Conservation (phyloP, 2,888 invertebrate genomes). For the Pantelozetes paolii region DNA sequence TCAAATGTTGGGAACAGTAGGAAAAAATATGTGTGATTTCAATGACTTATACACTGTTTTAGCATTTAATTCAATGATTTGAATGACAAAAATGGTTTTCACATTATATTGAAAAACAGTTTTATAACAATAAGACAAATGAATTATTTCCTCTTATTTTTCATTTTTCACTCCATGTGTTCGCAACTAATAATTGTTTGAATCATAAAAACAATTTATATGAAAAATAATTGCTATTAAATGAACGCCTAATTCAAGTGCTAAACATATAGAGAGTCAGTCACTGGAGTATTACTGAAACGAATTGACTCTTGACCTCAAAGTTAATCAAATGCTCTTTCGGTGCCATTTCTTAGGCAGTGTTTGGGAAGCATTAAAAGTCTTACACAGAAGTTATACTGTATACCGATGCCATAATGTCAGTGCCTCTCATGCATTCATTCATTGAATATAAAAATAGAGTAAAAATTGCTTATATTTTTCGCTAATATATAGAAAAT, state of each 20-base stretch:
- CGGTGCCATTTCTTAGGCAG: too few species aligned
- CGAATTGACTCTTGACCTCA: constrained; percentile 20
- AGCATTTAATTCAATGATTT: too few species aligned
- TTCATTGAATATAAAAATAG: constrained; percentile 11
- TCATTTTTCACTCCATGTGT: neutral
- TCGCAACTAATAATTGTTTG: neutral
- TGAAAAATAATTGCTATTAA: constrained; percentile 10
- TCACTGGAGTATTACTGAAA: neutral
- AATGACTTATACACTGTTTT: neutral
- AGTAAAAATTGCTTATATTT: neutral
- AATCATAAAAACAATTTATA: neutral
- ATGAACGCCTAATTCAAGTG: neutral
- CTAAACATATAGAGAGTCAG: neutral
- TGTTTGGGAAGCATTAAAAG: too few species aligned
- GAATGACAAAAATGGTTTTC: too few species aligned
- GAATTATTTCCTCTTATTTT: constrained; percentile 10
- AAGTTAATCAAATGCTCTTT: neutral
- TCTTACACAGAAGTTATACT: too few species aligned
- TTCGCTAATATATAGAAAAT: neutral
- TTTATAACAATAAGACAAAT: too few species aligned
- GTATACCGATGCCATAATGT: neutral
- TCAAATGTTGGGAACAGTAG: neutral
- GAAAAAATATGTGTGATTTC: constrained; percentile 7
- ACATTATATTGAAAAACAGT: too few species aligned
- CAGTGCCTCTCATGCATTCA: constrained; percentile 26